A percentile compares a stretch with the other conserved stretches of the same genome.
These are phyloP conservation scores for Allacma fusca DNA, from an alignment of 2,888 invertebrate species.

Conservation along the genomic window DNA sequence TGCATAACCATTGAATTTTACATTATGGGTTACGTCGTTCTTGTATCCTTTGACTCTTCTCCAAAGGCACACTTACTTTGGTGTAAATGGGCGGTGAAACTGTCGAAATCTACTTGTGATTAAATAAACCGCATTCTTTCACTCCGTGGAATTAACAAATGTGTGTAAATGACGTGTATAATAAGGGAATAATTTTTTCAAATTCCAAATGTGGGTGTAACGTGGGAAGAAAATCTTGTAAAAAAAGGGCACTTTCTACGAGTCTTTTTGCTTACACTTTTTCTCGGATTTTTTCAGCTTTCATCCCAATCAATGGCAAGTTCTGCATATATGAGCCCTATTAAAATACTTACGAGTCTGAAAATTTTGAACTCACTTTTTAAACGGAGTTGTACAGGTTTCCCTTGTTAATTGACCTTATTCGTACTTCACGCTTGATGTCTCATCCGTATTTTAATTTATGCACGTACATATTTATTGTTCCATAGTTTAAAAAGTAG, in stretches of 20 bases:
- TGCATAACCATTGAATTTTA: neutral
- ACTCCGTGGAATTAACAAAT: slow-evolving; percentile 25
- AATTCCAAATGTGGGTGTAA: slow-evolving; percentile 34
- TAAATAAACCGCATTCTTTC: slow-evolving; percentile 25
- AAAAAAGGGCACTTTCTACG: slow-evolving; percentile 18
- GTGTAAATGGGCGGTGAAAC: slow-evolving; percentile 39
- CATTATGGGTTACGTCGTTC: neutral
- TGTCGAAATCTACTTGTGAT: slow-evolving; percentile 19
- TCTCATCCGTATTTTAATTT: no score
- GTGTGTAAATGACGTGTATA: slow-evolving; percentile 38
- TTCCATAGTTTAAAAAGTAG: no score
- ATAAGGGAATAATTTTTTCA: slow-evolving; percentile 27
- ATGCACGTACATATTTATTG: no score
- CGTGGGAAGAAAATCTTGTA: slow-evolving; percentile 27
- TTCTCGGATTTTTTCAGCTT: slow-evolving; percentile 13
- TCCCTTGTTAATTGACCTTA: no score
- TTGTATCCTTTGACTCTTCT: neutral
- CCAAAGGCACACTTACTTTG: neutral
- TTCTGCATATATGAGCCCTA: no score
- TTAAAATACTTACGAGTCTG: no score
- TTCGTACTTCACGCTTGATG: no score
- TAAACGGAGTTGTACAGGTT: neutral
- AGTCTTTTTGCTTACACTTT: neutral
- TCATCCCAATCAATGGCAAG: slow-evolving; percentile 1
- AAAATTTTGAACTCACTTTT: no score